phyloP scores from a whole-genome alignment of 2,113 vertebrate genomes.

The Stigmatopora argus region DNA sequence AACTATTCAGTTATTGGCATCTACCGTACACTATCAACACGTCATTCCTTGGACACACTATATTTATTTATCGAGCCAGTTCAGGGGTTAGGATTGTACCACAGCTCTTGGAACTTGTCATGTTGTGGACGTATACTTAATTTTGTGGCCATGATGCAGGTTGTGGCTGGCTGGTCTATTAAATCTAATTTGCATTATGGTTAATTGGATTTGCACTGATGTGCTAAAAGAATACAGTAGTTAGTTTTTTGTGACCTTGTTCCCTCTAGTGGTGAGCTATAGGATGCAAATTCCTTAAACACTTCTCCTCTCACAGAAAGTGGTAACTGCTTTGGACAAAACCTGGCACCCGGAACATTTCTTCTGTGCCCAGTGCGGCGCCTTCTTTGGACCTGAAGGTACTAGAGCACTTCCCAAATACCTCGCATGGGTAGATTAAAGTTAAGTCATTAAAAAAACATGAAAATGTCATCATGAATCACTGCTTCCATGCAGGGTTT shows the following conservation, averaged over 20 bases:
- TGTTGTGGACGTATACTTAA: not conserved
- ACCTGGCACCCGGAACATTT: constrained; percentile 98
- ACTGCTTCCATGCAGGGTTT: constrained; percentile 74
- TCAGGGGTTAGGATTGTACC: not conserved
- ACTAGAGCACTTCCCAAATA: not conserved
- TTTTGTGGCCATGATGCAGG: not conserved
- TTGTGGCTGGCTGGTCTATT: not conserved
- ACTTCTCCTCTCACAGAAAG: constrained; percentile 76
- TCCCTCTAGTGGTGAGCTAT: constrained; percentile 29
- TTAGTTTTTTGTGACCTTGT: constrained; percentile 9
- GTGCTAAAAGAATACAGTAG: not conserved
- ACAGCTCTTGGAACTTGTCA: not conserved
- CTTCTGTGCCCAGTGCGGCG: constrained; percentile 87
- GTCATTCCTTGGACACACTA: no score
- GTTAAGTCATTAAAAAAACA: constrained; percentile 1
- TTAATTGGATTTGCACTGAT: not conserved
- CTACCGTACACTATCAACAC: no score
- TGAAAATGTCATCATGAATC: constrained; percentile 3
- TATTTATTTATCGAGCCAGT: no score
- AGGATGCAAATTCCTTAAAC: not conserved
- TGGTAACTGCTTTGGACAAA: constrained; percentile 80
- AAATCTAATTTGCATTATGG: not conserved
- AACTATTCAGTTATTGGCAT: no score
- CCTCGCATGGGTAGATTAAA: not conserved
- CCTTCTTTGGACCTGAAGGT: constrained; percentile 64